phyloP scores from a whole-genome alignment of 2,888 invertebrate species.

The Mimachlamys varia region DNA sequence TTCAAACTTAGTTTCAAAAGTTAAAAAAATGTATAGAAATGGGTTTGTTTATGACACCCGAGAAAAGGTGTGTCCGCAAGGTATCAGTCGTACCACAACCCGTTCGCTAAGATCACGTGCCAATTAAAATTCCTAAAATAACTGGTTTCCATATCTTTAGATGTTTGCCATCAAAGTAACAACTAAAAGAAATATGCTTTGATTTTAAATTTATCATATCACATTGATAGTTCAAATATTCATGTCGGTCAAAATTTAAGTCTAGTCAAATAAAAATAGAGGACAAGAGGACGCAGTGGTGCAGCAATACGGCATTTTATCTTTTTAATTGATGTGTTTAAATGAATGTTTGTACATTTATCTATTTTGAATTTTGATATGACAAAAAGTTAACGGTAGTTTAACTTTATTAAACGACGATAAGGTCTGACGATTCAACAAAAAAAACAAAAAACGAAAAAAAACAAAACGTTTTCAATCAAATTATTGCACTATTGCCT shows the following conservation, averaged over 20 bases:
- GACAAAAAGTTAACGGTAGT: too few species aligned
- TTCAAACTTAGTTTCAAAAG: neutral
- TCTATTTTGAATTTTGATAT: too few species aligned
- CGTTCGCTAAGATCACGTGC: neutral
- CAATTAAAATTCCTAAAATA: conserved; percentile 2
- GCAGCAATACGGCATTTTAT: too few species aligned
- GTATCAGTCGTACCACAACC: neutral
- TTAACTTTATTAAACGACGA: too few species aligned
- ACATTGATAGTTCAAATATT: neutral
- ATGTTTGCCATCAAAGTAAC: neutral
- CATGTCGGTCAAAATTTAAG: neutral
- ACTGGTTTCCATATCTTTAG: neutral
- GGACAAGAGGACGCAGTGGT: neutral
- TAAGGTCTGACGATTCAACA: too few species aligned
- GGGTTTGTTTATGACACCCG: neutral
- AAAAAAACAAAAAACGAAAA: too few species aligned
- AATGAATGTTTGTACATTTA: too few species aligned
- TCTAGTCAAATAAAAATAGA: too few species aligned
- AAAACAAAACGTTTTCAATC: too few species aligned
- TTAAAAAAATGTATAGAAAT: neutral
- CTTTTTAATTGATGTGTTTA: too few species aligned
- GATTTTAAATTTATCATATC: neutral
- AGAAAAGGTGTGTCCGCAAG: neutral
- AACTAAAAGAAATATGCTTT: neutral
- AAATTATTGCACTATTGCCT: too few species aligned